Percentiles rank a stretch among this genome's conserved stretches.
Evolutionary conservation across 2,888 invertebrate genomes (phyloP).

Genomic region (Rugalucina vietnamica): DNA sequence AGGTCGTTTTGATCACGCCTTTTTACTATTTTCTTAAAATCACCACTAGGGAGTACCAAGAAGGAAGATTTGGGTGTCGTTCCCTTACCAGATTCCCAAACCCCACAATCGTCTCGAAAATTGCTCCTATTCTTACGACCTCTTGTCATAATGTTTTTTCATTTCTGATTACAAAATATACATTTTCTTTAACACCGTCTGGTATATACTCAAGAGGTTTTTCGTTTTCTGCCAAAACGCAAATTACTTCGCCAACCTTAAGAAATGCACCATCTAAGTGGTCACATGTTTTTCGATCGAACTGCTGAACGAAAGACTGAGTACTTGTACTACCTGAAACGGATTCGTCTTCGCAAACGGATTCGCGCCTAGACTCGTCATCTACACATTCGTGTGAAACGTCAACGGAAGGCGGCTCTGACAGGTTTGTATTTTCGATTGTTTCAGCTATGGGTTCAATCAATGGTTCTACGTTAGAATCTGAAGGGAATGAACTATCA

Average conservation of each 20-base stretch:
- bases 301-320: not conserved
- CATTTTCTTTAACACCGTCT: not conserved
- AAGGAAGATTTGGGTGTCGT: not conserved
- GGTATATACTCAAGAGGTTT: not conserved
- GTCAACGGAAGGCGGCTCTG: not conserved
- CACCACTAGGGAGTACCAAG: not conserved
- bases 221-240: slow-evolving; percentile 3
- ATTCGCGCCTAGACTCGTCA: not conserved
- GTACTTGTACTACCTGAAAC: not conserved
- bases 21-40: not conserved
- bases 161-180: not conserved
- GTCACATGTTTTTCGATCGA: not conserved
- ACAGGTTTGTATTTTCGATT: not conserved
- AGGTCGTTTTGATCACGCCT: not conserved
- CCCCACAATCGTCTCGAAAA: not conserved
- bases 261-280: not conserved
- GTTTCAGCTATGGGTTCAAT: not conserved
- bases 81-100: not conserved
- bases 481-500: not conserved
- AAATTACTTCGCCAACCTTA: not conserved
- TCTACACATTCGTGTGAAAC: not conserved
- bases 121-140: not conserved
- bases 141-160: not conserved
- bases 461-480: no score
- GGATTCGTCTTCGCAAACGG: not conserved